Evolutionary conservation across 2,797 vertebrate genomes (phyloP).

Genomic region (Galago senegalensis): DNA sequence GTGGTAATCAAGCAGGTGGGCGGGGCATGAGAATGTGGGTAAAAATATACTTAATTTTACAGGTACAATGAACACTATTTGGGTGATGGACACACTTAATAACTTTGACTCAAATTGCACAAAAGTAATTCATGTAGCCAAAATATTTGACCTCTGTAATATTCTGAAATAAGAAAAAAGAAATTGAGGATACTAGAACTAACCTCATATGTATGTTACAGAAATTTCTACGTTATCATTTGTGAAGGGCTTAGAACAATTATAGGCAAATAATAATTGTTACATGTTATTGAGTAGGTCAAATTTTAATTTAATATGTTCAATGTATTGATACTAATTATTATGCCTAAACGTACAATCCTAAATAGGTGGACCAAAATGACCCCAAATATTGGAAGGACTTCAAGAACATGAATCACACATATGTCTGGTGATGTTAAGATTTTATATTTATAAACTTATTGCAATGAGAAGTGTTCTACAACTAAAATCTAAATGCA

Average conservation of each 20-base stretch:
- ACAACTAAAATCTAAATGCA: neutral
- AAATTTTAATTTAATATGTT: conserved; percentile 6
- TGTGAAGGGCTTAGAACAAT: neutral
- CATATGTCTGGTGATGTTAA: neutral
- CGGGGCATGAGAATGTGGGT: no score
- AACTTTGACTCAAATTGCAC: no score
- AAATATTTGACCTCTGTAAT: no score
- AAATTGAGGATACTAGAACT: neutral
- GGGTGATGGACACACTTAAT: no score
- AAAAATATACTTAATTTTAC: no score
- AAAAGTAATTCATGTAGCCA: no score
- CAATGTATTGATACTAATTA: neutral
- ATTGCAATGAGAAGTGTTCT: neutral
- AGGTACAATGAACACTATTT: no score
- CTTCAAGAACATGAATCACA: neutral
- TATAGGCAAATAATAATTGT: neutral
- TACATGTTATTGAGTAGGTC: neutral
- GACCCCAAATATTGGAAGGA: neutral
- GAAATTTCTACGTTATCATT: neutral
- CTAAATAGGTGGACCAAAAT: neutral
- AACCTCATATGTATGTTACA: neutral
- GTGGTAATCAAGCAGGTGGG: no score
- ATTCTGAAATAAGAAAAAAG: neutral
- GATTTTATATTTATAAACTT: neutral
- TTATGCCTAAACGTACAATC: neutral